A percentile compares a stretch with the other conserved stretches of the same genome.
Conservation (phyloP, 2,797 vertebrate species). For the Sus cebifrons region DNA sequence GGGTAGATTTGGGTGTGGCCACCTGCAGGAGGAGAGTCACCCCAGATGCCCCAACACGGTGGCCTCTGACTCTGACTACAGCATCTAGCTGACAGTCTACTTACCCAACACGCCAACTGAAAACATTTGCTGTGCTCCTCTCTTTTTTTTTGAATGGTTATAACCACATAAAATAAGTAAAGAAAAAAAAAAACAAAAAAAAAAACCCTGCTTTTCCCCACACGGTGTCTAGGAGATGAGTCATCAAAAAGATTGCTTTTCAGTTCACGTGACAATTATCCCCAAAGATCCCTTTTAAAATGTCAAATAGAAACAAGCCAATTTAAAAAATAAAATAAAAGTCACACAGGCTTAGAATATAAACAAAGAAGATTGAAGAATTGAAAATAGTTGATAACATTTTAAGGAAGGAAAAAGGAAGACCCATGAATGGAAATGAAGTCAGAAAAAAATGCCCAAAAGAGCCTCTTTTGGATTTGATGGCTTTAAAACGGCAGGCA, state of each 20-base stretch:
- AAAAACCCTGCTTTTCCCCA: not conserved
- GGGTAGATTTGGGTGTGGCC: not conserved
- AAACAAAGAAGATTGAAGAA: conserved; percentile 64
- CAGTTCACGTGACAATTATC: conserved; percentile 57
- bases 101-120: not conserved
- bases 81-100: not conserved
- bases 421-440: not conserved
- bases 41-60: not conserved
- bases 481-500: not conserved
- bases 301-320: conserved; percentile 56
- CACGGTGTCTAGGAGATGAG: not conserved
- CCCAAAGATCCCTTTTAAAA: conserved; percentile 69
- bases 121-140: conserved; percentile 36
- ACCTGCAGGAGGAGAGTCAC: not conserved
- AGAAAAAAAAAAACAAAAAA: not conserved
- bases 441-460: not conserved
- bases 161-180: not conserved
- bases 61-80: not conserved
- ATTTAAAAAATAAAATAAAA: not conserved
- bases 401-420: conserved; percentile 34
- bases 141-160: conserved; percentile 69
- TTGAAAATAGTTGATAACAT: not conserved
- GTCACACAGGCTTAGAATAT: conserved; percentile 39
- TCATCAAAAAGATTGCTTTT: conserved; percentile 19
- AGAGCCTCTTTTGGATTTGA: not conserved